Evolutionary conservation across 2,888 invertebrate species (phyloP), one percentile per base, ranked within the genome.

Genomic region (Holacanthella duospinosa): DNA sequence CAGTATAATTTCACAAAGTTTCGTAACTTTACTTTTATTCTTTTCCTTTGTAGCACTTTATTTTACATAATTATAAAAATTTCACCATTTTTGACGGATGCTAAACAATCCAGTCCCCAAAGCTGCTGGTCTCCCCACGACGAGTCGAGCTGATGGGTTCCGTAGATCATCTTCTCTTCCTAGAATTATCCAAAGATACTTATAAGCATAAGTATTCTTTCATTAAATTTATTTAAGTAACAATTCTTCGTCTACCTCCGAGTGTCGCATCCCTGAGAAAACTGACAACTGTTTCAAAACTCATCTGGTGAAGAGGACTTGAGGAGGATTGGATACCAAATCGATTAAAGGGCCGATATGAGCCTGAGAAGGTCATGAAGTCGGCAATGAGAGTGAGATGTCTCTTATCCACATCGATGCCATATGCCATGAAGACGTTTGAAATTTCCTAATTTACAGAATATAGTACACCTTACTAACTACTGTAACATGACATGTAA

Each of bases 281-380:
- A 70, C 84, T 84, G 66, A 93, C 79, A 2, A 93, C 88, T 1
- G 95, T 91, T 77, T 99, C 99, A 76, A 96, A 99, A 1, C 92
- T 93, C 90, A 99, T 97, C 79, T 96, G 94, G 77, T 97, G 99
- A 24, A 99, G 78, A 0, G 96, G 93, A 0, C 97, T 97, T 0
- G 92, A 82, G n/a, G 87, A 89, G 58, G 85, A 84, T 72, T 88
- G 87, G 85, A 99, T 92, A 9, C 94, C 93, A 73, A 84, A 85
- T 27, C 99, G 82, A 76, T 89, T 97, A 78, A 97, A 85, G 0
- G 97, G 89, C 74, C 87, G 86, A 75, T 89, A 94, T 1, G 82
- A 80, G 0, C 99, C 99, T 74, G 89, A 89, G 73, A 86, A 93
- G 0, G 96, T 99, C 97, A 99, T 97, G 76, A 96, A 97, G 79